Evolutionary conservation across 2,888 invertebrate genomes (phyloP), one percentile per base, ranked within the genome.

Genomic region (Pedicia rivosa): DNA sequence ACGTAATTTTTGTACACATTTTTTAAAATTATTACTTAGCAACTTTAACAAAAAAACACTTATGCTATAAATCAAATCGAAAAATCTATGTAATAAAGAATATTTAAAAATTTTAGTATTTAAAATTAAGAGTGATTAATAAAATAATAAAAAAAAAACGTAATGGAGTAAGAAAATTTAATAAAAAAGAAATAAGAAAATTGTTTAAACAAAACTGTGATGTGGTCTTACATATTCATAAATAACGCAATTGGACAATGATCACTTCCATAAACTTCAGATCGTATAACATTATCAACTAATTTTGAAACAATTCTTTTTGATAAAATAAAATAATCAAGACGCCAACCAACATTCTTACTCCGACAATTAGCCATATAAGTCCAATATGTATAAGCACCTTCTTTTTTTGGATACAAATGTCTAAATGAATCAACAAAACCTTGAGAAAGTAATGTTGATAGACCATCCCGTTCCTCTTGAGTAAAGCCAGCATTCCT

Each of bases 331-430:
- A 88, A 95, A 60, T 98, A 98, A 63, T 98, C 98, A 53, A 98
- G 64, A 50, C 98, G 74, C 94, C 97, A 99, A 57, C 98, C 98
- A 44, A 91, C 72, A 63, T 98, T 91, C 52, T 82, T 91, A 8
- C 75, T 66, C 36, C 97, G 69, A 6, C 87, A 72, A 57, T 88
- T 90, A 43, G 65, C 66, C 74, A 95, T 82, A 56, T 91, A 95
- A 1, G 90, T 78, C 97, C 97, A 98, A 59, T 84, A 98, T 0
- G 94, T 87, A 57, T 92, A 98, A 2, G 79, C 81, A 7, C 69
- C 78, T 5, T 69, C 74, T 49, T 72, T 66, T 7, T 90, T 78
- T 0, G 97, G 95, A 63, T 97, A 78, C 3, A 94, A 63, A 44
- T 76, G 67, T 19, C 97, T 69, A 60, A 76, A 98, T 1, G 86